phyloP scores from a whole-genome alignment of 2,888 invertebrate species.

The Trachelus tabidus region DNA sequence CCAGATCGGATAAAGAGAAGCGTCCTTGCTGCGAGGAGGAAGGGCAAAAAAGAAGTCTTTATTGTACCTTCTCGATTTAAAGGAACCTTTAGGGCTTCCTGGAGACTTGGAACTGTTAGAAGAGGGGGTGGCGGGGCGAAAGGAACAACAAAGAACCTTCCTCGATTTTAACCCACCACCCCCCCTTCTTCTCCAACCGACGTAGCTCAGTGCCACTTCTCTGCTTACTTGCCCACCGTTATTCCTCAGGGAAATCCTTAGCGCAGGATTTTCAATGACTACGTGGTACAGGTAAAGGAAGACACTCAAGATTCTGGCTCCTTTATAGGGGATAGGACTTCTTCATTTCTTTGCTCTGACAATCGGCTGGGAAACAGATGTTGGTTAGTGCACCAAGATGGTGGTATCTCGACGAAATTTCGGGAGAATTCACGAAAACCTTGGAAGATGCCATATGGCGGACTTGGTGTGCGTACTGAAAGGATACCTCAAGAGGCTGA shows the following conservation, averaged over 20 bases:
- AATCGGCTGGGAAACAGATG: conserved; percentile 46
- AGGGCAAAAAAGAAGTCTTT: background rate
- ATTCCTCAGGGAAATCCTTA: background rate
- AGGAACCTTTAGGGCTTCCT: background rate
- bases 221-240: background rate
- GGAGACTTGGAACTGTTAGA: background rate
- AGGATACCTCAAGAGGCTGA: conserved; percentile 27
- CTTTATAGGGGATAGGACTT: background rate
- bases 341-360: background rate
- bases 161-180: background rate
- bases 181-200: background rate
- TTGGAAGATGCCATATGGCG: conserved; percentile 44
- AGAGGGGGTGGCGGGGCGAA: background rate
- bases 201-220: background rate
- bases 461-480: conserved; percentile 33
- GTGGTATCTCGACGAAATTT: conserved; percentile 33
- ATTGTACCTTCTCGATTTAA: conserved; percentile 5
- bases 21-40: background rate
- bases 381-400: conserved; percentile 25
- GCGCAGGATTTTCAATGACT: conserved; percentile 1
- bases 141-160: background rate
- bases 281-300: conserved; percentile 2
- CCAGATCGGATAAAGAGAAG: background rate
- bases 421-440: conserved; percentile 27
- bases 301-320: background rate